Evolutionary conservation across 2,888 invertebrate genomes (phyloP), one percentile per base, ranked within the genome.

Genomic region (Apodemia zela): DNA sequence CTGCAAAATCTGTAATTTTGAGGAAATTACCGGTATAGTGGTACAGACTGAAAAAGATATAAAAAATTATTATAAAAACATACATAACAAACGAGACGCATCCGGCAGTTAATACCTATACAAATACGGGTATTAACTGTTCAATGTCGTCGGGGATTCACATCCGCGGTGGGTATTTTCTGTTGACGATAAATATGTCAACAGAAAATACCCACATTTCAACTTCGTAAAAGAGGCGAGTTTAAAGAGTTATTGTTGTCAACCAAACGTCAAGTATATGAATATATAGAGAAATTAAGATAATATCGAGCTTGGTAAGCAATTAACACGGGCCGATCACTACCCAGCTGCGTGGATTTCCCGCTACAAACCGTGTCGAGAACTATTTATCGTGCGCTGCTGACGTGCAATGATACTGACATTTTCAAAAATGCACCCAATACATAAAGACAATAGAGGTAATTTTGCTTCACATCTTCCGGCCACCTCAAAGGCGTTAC

Each of bases 321-420:
- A 87, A 88, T 88, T 86, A 88, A 83, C 81, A 79, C 79, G 79
- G 76, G 77, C 79, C 82, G 84, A 90, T 90, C 90, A 91, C 89
- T 84, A 81, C 77, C 79, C 80, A 79, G 82, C 84, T 82, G 89
- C 89, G 88, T 90, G 90, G 86, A 89, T 89, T 90, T 87, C 84
- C 89, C 87, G 87, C 88, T 88, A 88, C 81, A 77, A 85, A 80
- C 87, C 82, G 82, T 86, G 84, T 86, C 84, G 78, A 84, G 87
- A 86, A 88, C 89, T 85, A 90, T 89, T 89, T 89, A 88, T 88
- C 85, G 81, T 85, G 77, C 77, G 77, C 76, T 78, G 80, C 82
- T 89, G 88, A 89, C 88, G 87, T 87, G 80, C 77, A 75, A 73
- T 72, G 74, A 73, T 72, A 73, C 75, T 66, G 59, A 65, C 68